Evolutionary conservation across 2,888 invertebrate species (phyloP), one percentile per base, ranked within the genome.

Genomic region (Azorinus chamasolen): DNA sequence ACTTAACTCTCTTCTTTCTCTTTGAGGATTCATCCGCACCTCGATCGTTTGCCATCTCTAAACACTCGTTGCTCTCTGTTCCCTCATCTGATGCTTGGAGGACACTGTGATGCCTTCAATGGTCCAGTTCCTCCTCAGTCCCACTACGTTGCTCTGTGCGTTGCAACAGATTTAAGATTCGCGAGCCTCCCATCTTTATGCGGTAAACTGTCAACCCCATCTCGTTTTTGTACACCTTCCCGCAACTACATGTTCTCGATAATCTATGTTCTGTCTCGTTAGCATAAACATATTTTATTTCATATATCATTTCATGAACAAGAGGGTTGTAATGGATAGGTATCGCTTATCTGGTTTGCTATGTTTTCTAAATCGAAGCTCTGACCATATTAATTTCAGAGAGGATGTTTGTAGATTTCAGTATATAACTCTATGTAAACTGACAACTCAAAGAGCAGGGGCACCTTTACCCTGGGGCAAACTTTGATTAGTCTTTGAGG

Each of bases 81-180:
- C 50, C 50, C 24, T 22, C 24, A 12, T 50, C 24, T 50, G 50
- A 20, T 14, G 45, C 45, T 18, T 45, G 45, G 45, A 45, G 32
- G 51, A 32, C 62, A 27, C 46, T 62, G 48, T 41, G 27, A 12
- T 63, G 45, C 37, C 39, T 51, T 6, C 10, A 4, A 50, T 51
- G 62, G 41, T 51, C 62, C 50, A 63, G 62, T 18, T 63, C 51
- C 62, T 63, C 41, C 62, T 63, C 41, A 27, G 61, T 61, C 61
- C 48, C 61, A 61, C 50, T 32, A 61, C 48, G 50, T 61, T 61
- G 61, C 48, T 50, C 32, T 61, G 61, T 20, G 48, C 61, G 61
- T 61, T 61, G 61, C 50, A 63, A 41, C 51, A 63, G 51, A 51
- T 63, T 63, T 32, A 18, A 12, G 32, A 41, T 51, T 51, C 51